phyloP scores from a whole-genome alignment of 2,113 vertebrate species.

The Scalopus aquaticus region DNA sequence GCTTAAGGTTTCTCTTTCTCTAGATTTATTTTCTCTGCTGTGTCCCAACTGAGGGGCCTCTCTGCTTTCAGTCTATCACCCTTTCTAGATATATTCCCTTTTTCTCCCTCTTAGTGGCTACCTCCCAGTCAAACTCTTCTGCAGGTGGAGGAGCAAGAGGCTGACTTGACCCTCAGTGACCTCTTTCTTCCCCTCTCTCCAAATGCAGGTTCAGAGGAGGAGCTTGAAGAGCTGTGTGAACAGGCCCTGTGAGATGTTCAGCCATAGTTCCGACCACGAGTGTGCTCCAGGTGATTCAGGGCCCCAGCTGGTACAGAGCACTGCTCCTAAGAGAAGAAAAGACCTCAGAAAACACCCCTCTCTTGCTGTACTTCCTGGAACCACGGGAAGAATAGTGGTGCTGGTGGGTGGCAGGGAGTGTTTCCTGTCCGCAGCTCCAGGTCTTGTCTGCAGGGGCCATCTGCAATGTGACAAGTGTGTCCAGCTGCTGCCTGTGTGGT shows the following conservation, averaged over 20 bases:
- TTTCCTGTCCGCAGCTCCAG: constrained; percentile 5
- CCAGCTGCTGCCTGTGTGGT: neutral
- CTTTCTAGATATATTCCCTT: neutral
- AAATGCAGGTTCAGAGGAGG: constrained; percentile 92
- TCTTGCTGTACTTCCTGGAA: constrained; percentile 14
- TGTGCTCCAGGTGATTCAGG: neutral
- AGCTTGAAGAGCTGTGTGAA: constrained; percentile 90
- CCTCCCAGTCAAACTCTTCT: neutral
- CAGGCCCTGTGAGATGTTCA: constrained; percentile 86
- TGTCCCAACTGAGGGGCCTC: neutral
- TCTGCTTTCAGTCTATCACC: constrained; percentile 33
- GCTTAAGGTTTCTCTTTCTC: constrained; percentile 39
- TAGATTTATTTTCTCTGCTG: neutral
- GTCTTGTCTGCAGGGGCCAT: constrained; percentile 19
- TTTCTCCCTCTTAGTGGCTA: neutral
- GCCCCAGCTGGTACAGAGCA: neutral
- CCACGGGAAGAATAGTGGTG: constrained; percentile 39
- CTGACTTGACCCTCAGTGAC: constrained; percentile 1
- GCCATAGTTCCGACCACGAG: constrained; percentile 22
- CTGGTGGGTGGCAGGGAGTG: constrained; percentile 1
- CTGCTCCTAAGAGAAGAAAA: constrained; percentile 55
- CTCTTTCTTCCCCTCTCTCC: constrained; percentile 68
- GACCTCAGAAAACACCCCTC: constrained; percentile 35
- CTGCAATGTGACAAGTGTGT: neutral
- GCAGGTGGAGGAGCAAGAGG: neutral